Percentiles rank a stretch among this genome's conserved stretches.
phyloP scores from a whole-genome alignment of 2,888 invertebrate species.

The Augochlorella aurata region DNA sequence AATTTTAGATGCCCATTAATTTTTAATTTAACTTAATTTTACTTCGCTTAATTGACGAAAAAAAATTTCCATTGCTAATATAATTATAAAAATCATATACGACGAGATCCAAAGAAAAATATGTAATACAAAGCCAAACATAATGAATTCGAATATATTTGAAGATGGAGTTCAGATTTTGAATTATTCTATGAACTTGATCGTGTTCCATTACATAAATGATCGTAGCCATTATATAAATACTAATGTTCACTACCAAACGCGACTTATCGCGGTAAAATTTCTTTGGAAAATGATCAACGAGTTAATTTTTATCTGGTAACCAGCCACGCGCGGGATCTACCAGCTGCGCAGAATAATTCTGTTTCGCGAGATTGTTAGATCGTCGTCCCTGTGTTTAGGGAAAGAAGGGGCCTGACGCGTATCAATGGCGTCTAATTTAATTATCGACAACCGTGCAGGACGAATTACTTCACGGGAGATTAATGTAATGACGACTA shows the following conservation, averaged over 20 bases:
- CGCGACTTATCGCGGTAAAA: background rate
- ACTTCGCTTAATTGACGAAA: too few species aligned
- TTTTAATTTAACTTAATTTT: too few species aligned
- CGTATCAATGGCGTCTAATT: slow-evolving; percentile 61
- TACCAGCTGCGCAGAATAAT: background rate
- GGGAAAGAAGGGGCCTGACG: slow-evolving; percentile 28
- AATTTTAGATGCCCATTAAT: too few species aligned
- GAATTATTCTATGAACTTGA: too few species aligned
- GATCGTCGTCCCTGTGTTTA: background rate
- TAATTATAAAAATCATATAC: too few species aligned
- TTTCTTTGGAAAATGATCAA: background rate
- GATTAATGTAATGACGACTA: slow-evolving; percentile 65
- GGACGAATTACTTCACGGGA: slow-evolving; percentile 63
- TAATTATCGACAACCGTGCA: slow-evolving; percentile 62
- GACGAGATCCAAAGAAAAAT: too few species aligned
- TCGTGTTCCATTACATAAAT: too few species aligned
- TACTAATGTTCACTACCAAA: background rate
- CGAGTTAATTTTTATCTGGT: background rate
- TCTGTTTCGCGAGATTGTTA: background rate
- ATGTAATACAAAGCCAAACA: too few species aligned
- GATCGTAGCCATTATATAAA: background rate
- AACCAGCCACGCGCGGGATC: background rate
- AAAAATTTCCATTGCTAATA: too few species aligned
- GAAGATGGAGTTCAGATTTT: too few species aligned
- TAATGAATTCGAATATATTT: too few species aligned